Base-by-base conservation (phyloP, 1,140 invertebrate genomes). In the Caenorhabditis latens region DNA sequence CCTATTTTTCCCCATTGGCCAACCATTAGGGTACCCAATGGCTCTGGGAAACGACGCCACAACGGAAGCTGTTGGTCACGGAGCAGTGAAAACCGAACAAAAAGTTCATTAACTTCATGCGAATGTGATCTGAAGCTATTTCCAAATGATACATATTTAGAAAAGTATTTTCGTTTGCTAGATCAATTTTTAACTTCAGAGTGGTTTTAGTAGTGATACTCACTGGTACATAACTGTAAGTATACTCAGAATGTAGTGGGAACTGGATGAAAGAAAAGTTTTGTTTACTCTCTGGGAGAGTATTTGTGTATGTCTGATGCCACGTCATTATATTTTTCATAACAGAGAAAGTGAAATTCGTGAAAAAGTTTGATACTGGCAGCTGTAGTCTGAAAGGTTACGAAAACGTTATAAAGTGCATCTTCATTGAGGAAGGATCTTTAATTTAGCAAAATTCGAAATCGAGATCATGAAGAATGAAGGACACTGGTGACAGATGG, bases 1-100 rank as follows among this genome's bases (percentile, higher is more conserved):
- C 46, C 71, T 79, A 79, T 79, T 79, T 79, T 50, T 46, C 71
- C 71, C 71, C 40, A 46, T 79, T 50, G 43, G 71, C 71, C 32
- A 32, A 32, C 32, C 71, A 79, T 79, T 79, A 79, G 71, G 71
- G 71, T 71, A 71, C 71, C 65, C 71, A 79, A 79, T 79, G 71
- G 71, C 71, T 79, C 71, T 79, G 71, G 71, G 71, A 79, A 79
- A 79, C 71, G 71, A 50, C 71, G 71, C 46, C 2, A n/a, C 71
- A 24, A 50, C 71, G 71, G 71, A 79, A 79, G 71, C 71, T 11
- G 71, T 79, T 53, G 46, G 71, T 71, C 65, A 71, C 65, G 21
- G 61, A 19, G 16, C 19, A 16, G 65, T 24, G 11, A 71, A 46
- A 65, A 71, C 40, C 24, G 14, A 71, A 21, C 32, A 43, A 50